Evolutionary conservation across 2,797 vertebrate species (phyloP).

Genomic region (Chiloscyllium punctatum): DNA sequence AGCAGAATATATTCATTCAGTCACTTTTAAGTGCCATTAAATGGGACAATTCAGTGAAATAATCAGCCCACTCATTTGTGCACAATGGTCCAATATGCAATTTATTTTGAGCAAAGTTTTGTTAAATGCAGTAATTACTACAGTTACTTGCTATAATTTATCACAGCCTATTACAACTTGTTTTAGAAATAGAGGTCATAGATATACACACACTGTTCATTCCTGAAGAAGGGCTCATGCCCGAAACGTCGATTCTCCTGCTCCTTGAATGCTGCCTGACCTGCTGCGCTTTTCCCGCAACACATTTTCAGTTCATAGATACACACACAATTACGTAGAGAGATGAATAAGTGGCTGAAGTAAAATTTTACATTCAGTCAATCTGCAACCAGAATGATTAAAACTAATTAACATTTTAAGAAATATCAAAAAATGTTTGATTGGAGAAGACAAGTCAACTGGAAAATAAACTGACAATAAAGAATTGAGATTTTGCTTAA

Average conservation of each 20-base stretch:
- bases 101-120: neutral
- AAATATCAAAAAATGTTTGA: neutral
- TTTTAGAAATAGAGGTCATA: neutral
- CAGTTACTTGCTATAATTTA: neutral
- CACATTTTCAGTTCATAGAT: too few species aligned
- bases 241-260: too few species aligned
- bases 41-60: neutral
- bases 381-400: neutral
- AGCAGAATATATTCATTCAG: neutral
- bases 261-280: too few species aligned
- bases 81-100: neutral
- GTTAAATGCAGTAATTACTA: neutral
- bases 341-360: neutral
- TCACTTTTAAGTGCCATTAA: neutral
- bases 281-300: too few species aligned
- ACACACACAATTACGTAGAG: too few species aligned
- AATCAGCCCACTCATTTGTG: neutral
- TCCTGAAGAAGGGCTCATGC: too few species aligned
- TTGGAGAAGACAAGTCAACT: neutral
- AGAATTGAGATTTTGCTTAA: neutral
- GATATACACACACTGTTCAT: neutral
- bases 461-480: neutral
- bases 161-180: neutral
- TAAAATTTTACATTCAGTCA: neutral
- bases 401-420: neutral